These are phyloP conservation scores for Ooceraea biroi DNA, from an alignment of 1,140 invertebrate species.

Conservation along the genomic window DNA sequence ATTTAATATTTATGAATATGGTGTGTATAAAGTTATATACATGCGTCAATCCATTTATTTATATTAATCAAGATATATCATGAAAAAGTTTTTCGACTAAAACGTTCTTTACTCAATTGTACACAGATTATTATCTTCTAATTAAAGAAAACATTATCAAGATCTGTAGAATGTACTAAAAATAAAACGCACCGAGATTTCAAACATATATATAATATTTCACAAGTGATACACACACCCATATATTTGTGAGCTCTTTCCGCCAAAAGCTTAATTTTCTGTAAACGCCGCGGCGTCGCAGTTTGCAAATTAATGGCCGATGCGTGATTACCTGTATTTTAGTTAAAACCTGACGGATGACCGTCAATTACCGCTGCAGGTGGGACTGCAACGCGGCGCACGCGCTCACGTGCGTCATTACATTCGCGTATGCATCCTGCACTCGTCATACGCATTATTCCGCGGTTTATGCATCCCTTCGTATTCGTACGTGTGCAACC, in stretches of 20 bases:
- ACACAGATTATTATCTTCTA: too few species aligned
- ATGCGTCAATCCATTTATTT: too few species aligned
- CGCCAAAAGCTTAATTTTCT: conserved; percentile 13
- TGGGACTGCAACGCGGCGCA: conserved; percentile 55
- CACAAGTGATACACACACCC: too few species aligned
- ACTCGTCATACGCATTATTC: conserved; percentile 81
- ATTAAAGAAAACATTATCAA: too few species aligned
- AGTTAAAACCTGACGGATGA: neutral
- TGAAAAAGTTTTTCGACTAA: neutral
- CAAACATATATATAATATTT: too few species aligned
- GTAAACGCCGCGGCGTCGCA: neutral
- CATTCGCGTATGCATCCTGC: conserved; percentile 63
- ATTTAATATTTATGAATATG: conserved; percentile 20
- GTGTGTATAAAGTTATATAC: neutral
- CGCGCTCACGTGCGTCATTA: conserved; percentile 69
- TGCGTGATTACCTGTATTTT: neutral
- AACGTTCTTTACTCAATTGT: too few species aligned
- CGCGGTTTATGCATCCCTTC: conserved; percentile 71
- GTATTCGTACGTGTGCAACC: neutral
- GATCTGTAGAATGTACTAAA: too few species aligned
- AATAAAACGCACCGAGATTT: too few species aligned
- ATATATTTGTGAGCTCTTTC: too few species aligned
- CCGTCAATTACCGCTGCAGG: conserved; percentile 2
- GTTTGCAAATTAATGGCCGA: neutral
- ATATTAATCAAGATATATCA: conserved; percentile 24